Evolutionary conservation across 1,140 invertebrate species (phyloP).

Genomic region (Neodiprion virginianus): DNA sequence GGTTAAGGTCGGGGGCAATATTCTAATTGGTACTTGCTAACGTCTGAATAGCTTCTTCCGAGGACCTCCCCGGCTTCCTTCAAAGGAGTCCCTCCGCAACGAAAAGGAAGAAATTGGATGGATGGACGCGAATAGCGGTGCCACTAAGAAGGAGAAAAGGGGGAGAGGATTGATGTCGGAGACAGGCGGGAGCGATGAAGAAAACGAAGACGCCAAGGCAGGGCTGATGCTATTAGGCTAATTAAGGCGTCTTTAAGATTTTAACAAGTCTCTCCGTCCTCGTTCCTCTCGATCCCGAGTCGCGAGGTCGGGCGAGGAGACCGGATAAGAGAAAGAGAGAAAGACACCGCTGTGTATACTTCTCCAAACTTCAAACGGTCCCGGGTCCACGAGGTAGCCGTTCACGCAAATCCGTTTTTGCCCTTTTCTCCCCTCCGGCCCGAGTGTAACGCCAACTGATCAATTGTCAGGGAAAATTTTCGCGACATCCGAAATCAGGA

Average conservation of each 20-base stretch:
- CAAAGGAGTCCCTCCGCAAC: conserved; percentile 3
- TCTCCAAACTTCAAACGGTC: neutral
- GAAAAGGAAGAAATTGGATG: conserved; percentile 38
- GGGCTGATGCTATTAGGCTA: conserved; percentile 42
- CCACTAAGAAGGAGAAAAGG: no score
- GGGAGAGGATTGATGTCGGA: no score
- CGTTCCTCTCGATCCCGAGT: neutral
- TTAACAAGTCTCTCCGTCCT: conserved; percentile 36
- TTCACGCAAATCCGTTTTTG: no score
- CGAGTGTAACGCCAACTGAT: no score
- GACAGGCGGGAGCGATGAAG: neutral
- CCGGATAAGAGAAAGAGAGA: no score
- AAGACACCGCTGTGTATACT: no score
- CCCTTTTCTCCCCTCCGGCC: no score
- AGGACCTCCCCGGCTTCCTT: neutral
- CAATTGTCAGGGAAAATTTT: no score
- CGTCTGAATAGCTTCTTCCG: conserved; percentile 32
- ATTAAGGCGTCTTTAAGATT: conserved; percentile 42
- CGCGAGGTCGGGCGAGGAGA: no score
- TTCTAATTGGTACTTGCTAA: conserved; percentile 34
- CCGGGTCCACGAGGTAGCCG: no score
- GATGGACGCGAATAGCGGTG: neutral
- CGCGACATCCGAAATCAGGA: no score
- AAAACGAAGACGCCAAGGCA: neutral
- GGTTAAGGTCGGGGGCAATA: neutral